Evolutionary conservation across 2,888 invertebrate genomes (phyloP), one percentile per base, ranked within the genome.

Genomic region (Heteromurus nitidus): DNA sequence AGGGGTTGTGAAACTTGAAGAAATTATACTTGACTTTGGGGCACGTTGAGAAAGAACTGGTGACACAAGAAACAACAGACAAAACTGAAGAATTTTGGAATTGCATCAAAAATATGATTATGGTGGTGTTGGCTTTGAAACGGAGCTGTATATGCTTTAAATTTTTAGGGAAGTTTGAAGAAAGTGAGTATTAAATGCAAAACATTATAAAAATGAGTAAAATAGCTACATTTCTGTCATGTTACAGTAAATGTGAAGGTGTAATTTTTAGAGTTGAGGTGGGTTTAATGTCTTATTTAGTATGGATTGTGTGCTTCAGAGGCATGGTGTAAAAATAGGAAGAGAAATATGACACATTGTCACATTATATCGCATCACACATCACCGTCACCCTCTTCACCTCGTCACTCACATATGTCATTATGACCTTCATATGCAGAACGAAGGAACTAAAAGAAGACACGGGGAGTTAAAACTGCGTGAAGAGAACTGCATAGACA

Each of bases 351-450:
- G 36, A 36, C 36, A 36, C 36, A 13, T 36, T 36, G 7, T 9
- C 5, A 36, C 36, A 9, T 36, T 13, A 36, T 13, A 36, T 13
- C 7, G 5, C 36, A 5, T 13, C 7, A 9, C 36, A 36, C 5
- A 36, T 36, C 5, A 36, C 36, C 36, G 13, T 9, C 36, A 36
- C 36, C n/a, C 16, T 18, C 3, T 53, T 60, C 30, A 60, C n/a
- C 11, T n/a, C 2, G 26, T n/a, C n/a, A n/a, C n/a, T 36, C 36
- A 9, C 36, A 36, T 13, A 18, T n/a, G 55, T 69, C 28, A 55
- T 74, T 53, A 16, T 65, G 74, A 75, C 74, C 74, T 75, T 75
- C 55, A 75, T 65, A 75, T 1, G 65, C 74, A 75, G 3, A 65
- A 75, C 65, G 55, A 36, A 75, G 65, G 65, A 75, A 75, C 65